Conservation (phyloP, 2,797 vertebrate genomes). For the Scarus forsteni region DNA sequence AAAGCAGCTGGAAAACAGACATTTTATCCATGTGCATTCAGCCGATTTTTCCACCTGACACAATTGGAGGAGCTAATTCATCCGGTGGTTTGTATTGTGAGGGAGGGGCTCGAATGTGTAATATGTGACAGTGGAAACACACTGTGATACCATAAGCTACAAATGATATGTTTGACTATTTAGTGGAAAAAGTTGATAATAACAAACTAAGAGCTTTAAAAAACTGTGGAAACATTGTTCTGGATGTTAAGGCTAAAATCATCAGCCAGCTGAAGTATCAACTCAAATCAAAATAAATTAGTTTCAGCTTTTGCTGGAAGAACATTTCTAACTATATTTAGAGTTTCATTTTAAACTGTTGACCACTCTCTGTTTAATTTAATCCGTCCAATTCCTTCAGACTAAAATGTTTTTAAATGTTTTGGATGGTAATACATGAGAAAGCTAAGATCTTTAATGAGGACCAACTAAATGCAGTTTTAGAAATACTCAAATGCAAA, state of each 20-base stretch:
- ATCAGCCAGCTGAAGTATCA: not conserved
- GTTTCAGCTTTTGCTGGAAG: not conserved
- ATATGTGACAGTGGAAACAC: conserved; percentile 52
- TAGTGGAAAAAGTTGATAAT: conserved; percentile 36
- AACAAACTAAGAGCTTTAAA: conserved; percentile 24
- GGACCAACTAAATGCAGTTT: too few species aligned
- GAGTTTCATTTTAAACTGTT: not conserved
- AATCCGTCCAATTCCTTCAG: not conserved
- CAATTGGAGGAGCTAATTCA: conserved; percentile 38
- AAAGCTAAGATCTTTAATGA: not conserved
- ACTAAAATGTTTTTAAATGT: not conserved
- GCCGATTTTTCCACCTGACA: conserved; percentile 70
- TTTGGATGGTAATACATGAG: not conserved
- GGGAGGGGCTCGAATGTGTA: conserved; percentile 3
- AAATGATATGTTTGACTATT: conserved; percentile 23
- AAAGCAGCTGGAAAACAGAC: conserved; percentile 76
- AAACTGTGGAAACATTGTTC: conserved; percentile 13
- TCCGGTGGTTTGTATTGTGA: conserved; percentile 14
- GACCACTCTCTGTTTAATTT: not conserved
- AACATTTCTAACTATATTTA: not conserved
- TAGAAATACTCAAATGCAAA: too few species aligned
- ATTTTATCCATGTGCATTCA: conserved; percentile 70
- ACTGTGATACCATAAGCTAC: conserved; percentile 38
- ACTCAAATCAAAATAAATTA: not conserved
- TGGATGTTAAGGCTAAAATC: conserved; percentile 12